phyloP scores from a whole-genome alignment of 2,888 invertebrate genomes.

The Endotricha flammealis region DNA sequence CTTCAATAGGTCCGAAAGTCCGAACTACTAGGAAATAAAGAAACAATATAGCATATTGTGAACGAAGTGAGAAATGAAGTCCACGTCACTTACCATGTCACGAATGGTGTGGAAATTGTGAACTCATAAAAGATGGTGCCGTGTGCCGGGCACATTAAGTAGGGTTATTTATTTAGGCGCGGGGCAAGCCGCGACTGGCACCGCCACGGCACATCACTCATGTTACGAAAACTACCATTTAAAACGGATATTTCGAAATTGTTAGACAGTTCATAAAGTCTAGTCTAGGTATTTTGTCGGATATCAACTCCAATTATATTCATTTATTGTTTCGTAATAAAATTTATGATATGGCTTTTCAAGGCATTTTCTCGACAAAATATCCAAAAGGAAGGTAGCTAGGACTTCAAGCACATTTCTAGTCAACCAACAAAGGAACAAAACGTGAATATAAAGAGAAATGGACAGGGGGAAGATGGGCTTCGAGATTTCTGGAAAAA shows the following conservation, averaged over 20 bases:
- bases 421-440: too few species aligned
- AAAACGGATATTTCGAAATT: constrained; percentile 19
- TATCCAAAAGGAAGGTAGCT: too few species aligned
- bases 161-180: constrained; percentile 73
- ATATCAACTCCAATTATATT: too few species aligned
- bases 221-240: constrained; percentile 20
- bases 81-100: constrained; percentile 40
- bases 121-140: constrained; percentile 55
- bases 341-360: too few species aligned
- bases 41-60: neutral
- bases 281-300: neutral
- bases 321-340: too few species aligned
- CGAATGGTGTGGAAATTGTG: constrained; percentile 50
- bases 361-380: too few species aligned
- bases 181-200: constrained; percentile 42
- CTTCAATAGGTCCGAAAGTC: too few species aligned
- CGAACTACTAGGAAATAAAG: too few species aligned
- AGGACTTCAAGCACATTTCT: too few species aligned
- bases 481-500: too few species aligned
- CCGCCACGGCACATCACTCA: constrained; percentile 33
- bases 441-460: too few species aligned
- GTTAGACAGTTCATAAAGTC: constrained; percentile 1
- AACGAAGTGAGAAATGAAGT: constrained; percentile 14
- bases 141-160: constrained; percentile 61
- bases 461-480: too few species aligned